phyloP scores from a whole-genome alignment of 2,888 invertebrate genomes.

The Athalia rosae region DNA sequence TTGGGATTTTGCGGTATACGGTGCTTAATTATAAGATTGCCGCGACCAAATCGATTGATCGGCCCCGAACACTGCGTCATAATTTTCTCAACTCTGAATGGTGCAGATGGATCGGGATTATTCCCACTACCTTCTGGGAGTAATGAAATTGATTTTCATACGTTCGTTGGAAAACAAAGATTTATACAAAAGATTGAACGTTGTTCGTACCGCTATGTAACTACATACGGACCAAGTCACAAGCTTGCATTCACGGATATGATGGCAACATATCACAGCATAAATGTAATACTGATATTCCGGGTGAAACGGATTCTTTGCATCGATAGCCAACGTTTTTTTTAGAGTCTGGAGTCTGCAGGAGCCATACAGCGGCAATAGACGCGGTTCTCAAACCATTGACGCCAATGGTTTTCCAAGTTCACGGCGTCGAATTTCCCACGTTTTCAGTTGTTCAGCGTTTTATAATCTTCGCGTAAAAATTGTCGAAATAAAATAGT shows the following conservation, averaged over 20 bases:
- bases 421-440: background rate
- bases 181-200: no score
- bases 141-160: no score
- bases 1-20: conserved; percentile 12
- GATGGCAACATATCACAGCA: background rate
- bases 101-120: no score
- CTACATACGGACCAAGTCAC: no score
- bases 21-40: conserved; percentile 36
- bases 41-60: conserved; percentile 33
- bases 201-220: no score
- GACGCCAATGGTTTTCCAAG: background rate
- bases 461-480: no score
- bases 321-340: background rate
- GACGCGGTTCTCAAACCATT: background rate
- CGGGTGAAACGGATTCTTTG: background rate
- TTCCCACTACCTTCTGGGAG: no score
- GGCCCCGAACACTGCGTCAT: conserved; percentile 21
- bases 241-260: background rate
- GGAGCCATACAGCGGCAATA: no score
- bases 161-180: no score
- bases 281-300: background rate
- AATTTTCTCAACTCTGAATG: conserved; percentile 2
- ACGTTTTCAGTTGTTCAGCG: background rate
- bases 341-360: background rate
- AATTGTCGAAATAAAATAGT: background rate